These are phyloP conservation scores for Sepioteuthis lessoniana DNA, from an alignment of 2,888 invertebrate species.

Conservation along the genomic window DNA sequence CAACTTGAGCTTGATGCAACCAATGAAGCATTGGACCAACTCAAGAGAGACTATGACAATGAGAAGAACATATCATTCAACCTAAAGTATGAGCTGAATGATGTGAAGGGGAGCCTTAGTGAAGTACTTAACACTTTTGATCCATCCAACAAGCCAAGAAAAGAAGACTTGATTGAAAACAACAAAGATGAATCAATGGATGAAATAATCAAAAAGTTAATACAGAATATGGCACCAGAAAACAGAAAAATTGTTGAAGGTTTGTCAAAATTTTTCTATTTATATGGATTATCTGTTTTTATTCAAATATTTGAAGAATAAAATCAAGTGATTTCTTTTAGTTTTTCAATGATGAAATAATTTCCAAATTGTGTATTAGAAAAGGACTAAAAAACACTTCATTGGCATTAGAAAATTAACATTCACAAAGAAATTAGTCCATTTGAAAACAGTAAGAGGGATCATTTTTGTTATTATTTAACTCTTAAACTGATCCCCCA, in stretches of 20 bases:
- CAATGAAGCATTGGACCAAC: conserved; percentile 50
- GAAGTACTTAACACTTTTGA: not conserved
- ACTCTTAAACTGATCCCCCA: too few species aligned
- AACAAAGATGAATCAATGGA: not conserved
- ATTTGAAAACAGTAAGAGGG: too few species aligned
- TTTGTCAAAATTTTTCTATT: not conserved
- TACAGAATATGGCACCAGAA: not conserved
- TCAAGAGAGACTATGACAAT: conserved; percentile 45
- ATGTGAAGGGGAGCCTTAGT: conserved; percentile 2
- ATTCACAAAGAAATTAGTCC: too few species aligned
- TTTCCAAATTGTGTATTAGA: too few species aligned
- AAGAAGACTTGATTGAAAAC: not conserved
- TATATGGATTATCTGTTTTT: not conserved
- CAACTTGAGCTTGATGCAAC: conserved; percentile 52
- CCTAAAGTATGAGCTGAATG: conserved; percentile 42
- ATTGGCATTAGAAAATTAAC: too few species aligned
- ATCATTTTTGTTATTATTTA: too few species aligned
- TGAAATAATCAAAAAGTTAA: not conserved
- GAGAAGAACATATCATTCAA: conserved; percentile 51
- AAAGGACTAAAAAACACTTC: too few species aligned
- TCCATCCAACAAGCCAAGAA: not conserved
- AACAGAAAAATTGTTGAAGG: not conserved
- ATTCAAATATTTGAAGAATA: not conserved
- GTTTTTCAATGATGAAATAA: too few species aligned
- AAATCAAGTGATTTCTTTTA: too few species aligned